These are phyloP conservation scores for Dorcus hopei DNA, from an alignment of 2,888 invertebrate genomes.

Conservation along the genomic window DNA sequence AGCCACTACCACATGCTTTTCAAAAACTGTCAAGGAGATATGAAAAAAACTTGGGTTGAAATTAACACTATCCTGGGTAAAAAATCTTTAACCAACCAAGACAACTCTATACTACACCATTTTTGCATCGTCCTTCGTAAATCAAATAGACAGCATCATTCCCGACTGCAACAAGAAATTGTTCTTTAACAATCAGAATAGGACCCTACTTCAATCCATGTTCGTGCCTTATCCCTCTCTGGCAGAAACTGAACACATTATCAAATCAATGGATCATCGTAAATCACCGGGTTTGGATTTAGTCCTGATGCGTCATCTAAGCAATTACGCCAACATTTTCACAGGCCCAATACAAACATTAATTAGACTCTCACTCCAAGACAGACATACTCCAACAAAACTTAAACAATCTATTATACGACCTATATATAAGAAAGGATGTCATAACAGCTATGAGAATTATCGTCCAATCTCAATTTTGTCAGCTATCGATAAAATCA, in stretches of 20 bases:
- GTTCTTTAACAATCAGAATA: neutral
- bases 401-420: neutral
- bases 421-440: neutral
- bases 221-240: too few relatives aligned
- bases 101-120: too few relatives aligned
- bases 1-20: neutral
- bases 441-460: neutral
- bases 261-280: neutral
- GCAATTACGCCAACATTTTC: neutral
- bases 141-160: neutral
- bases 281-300: neutral
- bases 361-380: neutral
- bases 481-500: neutral
- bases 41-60: neutral
- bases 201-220: too few relatives aligned
- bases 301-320: neutral
- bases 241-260: neutral
- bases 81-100: too few relatives aligned
- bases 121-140: neutral
- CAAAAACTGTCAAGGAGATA: neutral
- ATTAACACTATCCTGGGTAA: too few relatives aligned
- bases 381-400: neutral
- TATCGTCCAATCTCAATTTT: constrained; percentile 1
- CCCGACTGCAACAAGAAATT: neutral
- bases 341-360: neutral